Evolutionary conservation across 2,888 invertebrate species (phyloP), one percentile per base, ranked within the genome.

Genomic region (Drosophila atroscutellata): DNA sequence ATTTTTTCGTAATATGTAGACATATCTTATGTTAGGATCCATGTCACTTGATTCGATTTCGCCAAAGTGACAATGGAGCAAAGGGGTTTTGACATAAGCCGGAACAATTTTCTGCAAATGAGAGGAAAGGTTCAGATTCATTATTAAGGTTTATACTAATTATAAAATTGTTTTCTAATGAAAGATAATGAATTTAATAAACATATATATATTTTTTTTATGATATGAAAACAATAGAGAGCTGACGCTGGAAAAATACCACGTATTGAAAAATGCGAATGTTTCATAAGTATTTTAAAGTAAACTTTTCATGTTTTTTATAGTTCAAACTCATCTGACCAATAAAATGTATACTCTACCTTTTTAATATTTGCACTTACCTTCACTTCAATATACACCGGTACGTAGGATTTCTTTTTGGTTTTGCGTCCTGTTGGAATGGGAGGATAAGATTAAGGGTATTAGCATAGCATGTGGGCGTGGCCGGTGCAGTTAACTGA

Each of bases 1-100:
- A 1, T 94, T 94, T 80, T 94, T 95, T 54, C 97, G 94, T 77
- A 97, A 91, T 80, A 98, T 95, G 91, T 97, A 98, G 0, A 97
- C 92, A 92, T 96, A 95, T 74, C 94, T 93, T 3, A 94, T 93
- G 54, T 94, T 94, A 0, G 94, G 92, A 36, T 94, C 93, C 0
- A 94, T 55, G n/a, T 93, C 89, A 37, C 93, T 91, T 0, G 94
- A 94, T 1, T 94, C 94, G 63, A 96, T 93, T 18, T 94, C 93
- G 0, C 96, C 96, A 86, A 96, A 96, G 42, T 94, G 92, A 2
- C 96, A 95, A 59, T 96, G 94, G n/a, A 97, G 92, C 54, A 95
- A 94, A 2, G 96, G 96, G 42, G 96, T 96, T 80, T 95, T 95
- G 1, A 96, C 95, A 49, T 95, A 93, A 81, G 95, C 95, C 89